Evolutionary conservation across 30 jellyfish, hydroid and myxozoan species (phyloP).

Genomic region (Calvadosia cruxmelitensis): DNA sequence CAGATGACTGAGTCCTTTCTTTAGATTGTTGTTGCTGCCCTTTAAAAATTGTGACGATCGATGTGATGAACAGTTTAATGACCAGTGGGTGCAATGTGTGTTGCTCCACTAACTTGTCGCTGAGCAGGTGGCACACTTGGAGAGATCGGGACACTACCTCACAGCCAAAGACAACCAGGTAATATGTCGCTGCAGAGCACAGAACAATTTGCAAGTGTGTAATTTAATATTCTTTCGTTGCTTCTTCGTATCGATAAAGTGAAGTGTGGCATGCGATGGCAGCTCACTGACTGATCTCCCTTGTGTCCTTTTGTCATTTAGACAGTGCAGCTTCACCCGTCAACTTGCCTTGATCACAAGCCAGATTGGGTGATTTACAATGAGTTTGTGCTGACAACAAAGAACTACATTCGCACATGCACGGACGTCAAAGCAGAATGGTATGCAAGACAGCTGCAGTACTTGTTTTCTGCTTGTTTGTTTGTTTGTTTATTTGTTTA

Average conservation of each 20-base stretch:
- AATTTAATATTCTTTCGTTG: background rate
- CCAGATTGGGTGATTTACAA: conserved; percentile 99
- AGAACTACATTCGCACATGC: conserved; percentile 95
- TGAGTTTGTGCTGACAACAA: conserved; percentile 93
- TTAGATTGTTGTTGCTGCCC: background rate
- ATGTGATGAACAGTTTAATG: background rate
- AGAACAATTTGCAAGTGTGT: no score
- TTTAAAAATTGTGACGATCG: background rate
- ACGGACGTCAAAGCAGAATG: conserved; percentile 98
- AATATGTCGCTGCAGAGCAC: no score
- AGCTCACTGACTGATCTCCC: no score
- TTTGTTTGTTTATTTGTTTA: no score
- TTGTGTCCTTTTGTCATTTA: background rate
- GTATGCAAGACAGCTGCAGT: conserved; percentile 20
- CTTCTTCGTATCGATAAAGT: no score
- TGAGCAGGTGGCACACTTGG: conserved; percentile 98
- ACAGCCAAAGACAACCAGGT: conserved; percentile 99
- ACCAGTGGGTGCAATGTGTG: conserved; percentile 1
- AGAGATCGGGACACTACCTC: conserved; percentile 93
- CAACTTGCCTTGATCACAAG: conserved; percentile 91
- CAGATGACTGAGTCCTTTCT: background rate
- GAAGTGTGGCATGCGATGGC: no score
- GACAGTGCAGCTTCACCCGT: conserved; percentile 98
- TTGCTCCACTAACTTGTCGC: conserved; percentile 1
- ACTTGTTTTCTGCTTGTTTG: no score